Evolutionary conservation across 1,140 invertebrate species (phyloP), one percentile per base, ranked within the genome.

Genomic region (Acromyrmex heyeri): DNA sequence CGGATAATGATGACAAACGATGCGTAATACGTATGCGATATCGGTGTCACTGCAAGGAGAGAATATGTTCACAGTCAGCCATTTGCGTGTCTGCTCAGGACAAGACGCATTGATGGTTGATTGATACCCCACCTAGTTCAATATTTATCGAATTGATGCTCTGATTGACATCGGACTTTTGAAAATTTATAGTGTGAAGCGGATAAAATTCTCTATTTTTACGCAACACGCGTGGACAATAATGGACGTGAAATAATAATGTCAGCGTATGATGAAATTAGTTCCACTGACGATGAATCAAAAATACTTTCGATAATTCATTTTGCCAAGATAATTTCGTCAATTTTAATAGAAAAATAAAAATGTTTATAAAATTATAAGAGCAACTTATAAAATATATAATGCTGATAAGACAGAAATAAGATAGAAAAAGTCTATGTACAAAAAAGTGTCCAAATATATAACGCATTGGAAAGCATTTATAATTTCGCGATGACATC

Each of bases 1-100:
- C 30, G 21, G 27, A 67, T 86, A 89, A 89, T 82, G 87, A 90
- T 89, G 88, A 90, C 77, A 59, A 78, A 90, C 76, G 87, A 90
- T 61, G 53, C 64, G 76, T 75, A 55, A 62, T 48, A 69, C 55
- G 79, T 76, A 76, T 85, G 70, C 61, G 21, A 55, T 62, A 75
- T 86, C 76, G 30, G 55, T 76, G 76, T 64, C 70, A 76, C 57
- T 38, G 69, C 79, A 75, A 83, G 79, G 12, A 75, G 53, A 44
- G 24, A 73, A 75, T 21, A 50, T 61, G 55, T 55, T 75, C 69
- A 44, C 57, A 73, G 34, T 82, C 38, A 38, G 38, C 67, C 67
- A 73, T 82, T 73, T 73, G 55, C 55, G 18, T 59, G 12, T 34
- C 57, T 64, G 55, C 38, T 83, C 69, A 61, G 30, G 44, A 83